Conservation (phyloP, 1,140 invertebrate species). For the Drosophila virilis region DNA sequence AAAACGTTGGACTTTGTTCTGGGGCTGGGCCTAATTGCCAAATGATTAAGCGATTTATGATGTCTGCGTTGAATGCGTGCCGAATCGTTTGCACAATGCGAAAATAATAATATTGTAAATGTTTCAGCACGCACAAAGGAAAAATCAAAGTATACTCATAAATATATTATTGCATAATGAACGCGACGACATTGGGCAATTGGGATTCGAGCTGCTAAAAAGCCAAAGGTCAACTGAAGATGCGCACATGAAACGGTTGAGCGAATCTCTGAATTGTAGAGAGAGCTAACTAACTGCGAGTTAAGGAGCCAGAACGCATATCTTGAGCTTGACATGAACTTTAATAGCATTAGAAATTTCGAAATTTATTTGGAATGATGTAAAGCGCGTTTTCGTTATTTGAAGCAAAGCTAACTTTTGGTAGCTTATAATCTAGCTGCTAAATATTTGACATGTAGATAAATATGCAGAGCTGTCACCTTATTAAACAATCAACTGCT, state of each 20-base stretch:
- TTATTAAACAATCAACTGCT: background rate
- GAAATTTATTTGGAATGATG: no score
- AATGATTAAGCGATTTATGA: conserved; percentile 84
- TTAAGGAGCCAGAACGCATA: background rate
- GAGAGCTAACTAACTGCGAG: conserved; percentile 1
- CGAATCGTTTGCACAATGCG: conserved; percentile 69
- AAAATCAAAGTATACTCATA: conserved; percentile 32
- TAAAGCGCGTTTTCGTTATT: background rate
- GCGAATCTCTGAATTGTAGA: background rate
- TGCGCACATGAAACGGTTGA: conserved; percentile 8
- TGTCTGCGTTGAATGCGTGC: conserved; percentile 77
- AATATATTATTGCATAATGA: conserved; percentile 23
- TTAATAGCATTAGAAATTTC: background rate
- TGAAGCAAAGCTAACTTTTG: background rate
- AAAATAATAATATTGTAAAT: conserved; percentile 79
- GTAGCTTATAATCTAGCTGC: no score
- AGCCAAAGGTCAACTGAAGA: conserved; percentile 36
- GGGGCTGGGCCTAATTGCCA: conserved; percentile 79
- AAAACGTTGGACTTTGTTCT: conserved; percentile 36
- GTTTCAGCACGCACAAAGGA: conserved; percentile 73
- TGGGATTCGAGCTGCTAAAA: conserved; percentile 16
- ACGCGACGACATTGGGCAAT: conserved; percentile 37
- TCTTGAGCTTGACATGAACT: background rate
- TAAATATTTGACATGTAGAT: no score
- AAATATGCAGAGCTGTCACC: no score